Evolutionary conservation across 2,797 vertebrate genomes (phyloP).

Genomic region (Lacerta agilis): DNA sequence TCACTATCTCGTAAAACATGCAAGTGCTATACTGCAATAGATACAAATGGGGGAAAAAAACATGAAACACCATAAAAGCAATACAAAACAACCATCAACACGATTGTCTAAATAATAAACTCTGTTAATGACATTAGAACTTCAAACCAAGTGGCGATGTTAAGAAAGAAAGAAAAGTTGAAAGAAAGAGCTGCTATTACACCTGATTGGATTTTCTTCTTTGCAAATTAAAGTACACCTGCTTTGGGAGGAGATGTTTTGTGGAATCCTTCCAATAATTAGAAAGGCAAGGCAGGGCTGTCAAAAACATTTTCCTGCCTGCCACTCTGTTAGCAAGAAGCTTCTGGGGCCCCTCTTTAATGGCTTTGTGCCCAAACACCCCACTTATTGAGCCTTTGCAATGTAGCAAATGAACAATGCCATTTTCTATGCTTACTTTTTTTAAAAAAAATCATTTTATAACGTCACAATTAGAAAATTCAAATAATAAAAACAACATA

Average conservation of each 20-base stretch:
- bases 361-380: constrained; percentile 33
- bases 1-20: too few species aligned
- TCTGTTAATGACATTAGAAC: constrained; percentile 41
- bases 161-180: constrained; percentile 34
- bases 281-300: constrained; percentile 42
- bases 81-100: too few species aligned
- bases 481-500: too few species aligned
- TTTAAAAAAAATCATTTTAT: neutral
- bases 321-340: constrained; percentile 16
- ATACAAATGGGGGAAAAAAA: too few species aligned
- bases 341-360: constrained; percentile 37
- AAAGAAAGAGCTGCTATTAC: neutral
- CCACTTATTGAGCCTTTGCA: constrained; percentile 23
- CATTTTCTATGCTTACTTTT: too few species aligned
- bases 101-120: neutral
- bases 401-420: neutral
- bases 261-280: constrained; percentile 54
- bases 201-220: constrained; percentile 50
- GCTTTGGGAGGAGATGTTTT: constrained; percentile 17
- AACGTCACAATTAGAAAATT: too few species aligned
- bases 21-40: too few species aligned
- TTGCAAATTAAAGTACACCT: constrained; percentile 55
- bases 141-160: constrained; percentile 27
- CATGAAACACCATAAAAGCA: too few species aligned
- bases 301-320: constrained; percentile 59